These are phyloP conservation scores for Amblyjoppa proteus DNA, from an alignment of 2,888 invertebrate species.

Conservation along the genomic window DNA sequence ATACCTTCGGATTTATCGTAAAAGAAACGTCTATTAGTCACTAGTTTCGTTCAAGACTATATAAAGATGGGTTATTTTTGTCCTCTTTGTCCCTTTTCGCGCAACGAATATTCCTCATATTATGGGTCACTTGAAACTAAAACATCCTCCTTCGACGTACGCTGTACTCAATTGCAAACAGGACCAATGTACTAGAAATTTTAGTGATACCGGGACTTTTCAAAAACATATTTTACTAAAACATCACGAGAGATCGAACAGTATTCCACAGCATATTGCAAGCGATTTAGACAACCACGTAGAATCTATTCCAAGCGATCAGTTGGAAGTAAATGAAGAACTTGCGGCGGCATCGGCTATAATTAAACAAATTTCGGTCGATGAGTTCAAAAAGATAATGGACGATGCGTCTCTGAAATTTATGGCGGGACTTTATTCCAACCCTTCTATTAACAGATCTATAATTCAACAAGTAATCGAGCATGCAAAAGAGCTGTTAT, in stretches of 20 bases:
- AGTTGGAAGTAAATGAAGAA: neutral
- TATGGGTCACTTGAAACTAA: constrained; percentile 21
- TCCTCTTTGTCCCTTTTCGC: constrained; percentile 19
- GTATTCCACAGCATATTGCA: neutral
- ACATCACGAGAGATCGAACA: constrained; percentile 14
- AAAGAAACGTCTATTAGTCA: too few species aligned
- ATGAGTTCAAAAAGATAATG: neutral
- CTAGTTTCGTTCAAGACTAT: too few species aligned
- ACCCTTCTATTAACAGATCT: neutral
- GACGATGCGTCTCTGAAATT: neutral
- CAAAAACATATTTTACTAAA: constrained; percentile 21
- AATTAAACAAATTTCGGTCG: constrained; percentile 6
- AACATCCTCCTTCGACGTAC: constrained; percentile 15
- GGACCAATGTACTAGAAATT: constrained; percentile 10
- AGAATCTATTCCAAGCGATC: too few species aligned
- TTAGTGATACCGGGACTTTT: constrained; percentile 8
- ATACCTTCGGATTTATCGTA: too few species aligned
- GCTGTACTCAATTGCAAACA: constrained; percentile 18
- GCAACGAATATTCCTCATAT: neutral
- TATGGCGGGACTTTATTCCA: constrained; percentile 8
- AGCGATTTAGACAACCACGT: too few species aligned
- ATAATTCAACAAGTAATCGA: constrained; percentile 1
- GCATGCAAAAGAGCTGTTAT: constrained; percentile 7
- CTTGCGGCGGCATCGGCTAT: neutral
- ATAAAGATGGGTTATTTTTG: constrained; percentile 1